Base-by-base conservation (phyloP, 2,888 invertebrate genomes). In the Dermolepida albohirtum region DNA sequence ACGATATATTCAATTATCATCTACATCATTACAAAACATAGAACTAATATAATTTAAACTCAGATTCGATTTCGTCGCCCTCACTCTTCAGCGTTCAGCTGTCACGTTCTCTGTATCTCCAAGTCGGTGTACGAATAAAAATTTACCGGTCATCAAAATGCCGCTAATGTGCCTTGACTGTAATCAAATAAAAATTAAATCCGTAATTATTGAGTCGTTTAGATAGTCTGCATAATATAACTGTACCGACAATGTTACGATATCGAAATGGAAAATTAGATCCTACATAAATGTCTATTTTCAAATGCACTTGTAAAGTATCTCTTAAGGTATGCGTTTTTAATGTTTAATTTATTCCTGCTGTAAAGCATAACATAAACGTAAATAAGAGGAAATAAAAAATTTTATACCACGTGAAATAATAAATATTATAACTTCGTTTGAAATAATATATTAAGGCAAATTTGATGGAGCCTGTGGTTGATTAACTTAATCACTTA, bases 171-270 rank as follows among this genome's bases (percentile, higher is more conserved):
- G 34, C 12, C 14, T 34, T 14, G 6, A 8, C n/a, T 7, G 29
- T 27, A 34, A 34, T 34, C 34, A 52, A 52, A 52, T 29, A 22
- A 29, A 29, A 52, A 52, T 52, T 52, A 52, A 34, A 10, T 52
- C 4, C 34, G 7, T 52, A 52, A 34, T 52, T 52, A 52, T 29
- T 34, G 51, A 34, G 29, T 52, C 51, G 14, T 52, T 52, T 52
- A 52, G 51, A 52, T 52, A 52, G 34, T 34, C 51, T 14, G 17
- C 22, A 5, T 17, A 14, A 17, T 11, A 22, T 49, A 34, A 27
- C 12, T 27, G 14, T 29, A n/a, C 34, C 22, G 34, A 12, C 51
- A 12, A 52, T n/a, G 34, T 34, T 34, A 34, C 8, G 51, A 34
- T n/a, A 52, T 27, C 34, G 29, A 11, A 52, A 52, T 29, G 7